Evolutionary conservation across 2,888 invertebrate genomes (phyloP).

Genomic region (Eilema griseolum): DNA sequence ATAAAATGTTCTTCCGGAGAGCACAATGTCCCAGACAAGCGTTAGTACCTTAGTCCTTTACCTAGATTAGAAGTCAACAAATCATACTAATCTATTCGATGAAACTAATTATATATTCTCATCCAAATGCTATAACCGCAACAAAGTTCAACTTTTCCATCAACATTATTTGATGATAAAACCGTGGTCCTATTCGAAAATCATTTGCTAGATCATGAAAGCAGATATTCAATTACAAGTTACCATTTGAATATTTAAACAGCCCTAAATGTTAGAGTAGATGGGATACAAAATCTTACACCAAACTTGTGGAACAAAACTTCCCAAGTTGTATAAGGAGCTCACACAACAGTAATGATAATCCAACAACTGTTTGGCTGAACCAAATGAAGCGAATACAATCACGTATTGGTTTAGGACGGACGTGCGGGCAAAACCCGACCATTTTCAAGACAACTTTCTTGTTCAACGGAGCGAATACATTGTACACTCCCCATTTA

Average conservation of each 20-base stretch:
- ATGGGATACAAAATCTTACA: not conserved
- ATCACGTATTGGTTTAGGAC: slow-evolving; percentile 63
- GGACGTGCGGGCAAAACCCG: slow-evolving; percentile 44
- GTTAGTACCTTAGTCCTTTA: too few species aligned
- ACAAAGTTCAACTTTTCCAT: not conserved
- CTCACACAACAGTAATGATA: slow-evolving; percentile 30
- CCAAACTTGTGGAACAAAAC: not conserved
- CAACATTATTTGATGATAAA: not conserved
- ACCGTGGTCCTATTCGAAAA: not conserved
- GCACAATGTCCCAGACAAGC: too few species aligned
- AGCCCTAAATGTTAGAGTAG: not conserved
- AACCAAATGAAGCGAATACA: slow-evolving; percentile 56
- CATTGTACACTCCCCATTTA: slow-evolving; percentile 47
- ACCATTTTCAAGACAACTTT: slow-evolving; percentile 42
- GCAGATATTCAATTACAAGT: not conserved
- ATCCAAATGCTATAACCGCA: too few species aligned
- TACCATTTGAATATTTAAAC: not conserved
- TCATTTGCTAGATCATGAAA: not conserved
- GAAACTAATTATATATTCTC: too few species aligned
- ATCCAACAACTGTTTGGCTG: slow-evolving; percentile 49
- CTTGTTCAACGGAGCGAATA: slow-evolving; percentile 44
- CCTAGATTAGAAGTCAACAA: too few species aligned
- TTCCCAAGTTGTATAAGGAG: slow-evolving; percentile 3
- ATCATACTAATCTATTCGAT: too few species aligned
- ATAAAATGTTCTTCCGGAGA: too few species aligned